Base-by-base conservation (phyloP, 92 coral and sea anemone genomes). In the Epizoanthus rinbou region DNA sequence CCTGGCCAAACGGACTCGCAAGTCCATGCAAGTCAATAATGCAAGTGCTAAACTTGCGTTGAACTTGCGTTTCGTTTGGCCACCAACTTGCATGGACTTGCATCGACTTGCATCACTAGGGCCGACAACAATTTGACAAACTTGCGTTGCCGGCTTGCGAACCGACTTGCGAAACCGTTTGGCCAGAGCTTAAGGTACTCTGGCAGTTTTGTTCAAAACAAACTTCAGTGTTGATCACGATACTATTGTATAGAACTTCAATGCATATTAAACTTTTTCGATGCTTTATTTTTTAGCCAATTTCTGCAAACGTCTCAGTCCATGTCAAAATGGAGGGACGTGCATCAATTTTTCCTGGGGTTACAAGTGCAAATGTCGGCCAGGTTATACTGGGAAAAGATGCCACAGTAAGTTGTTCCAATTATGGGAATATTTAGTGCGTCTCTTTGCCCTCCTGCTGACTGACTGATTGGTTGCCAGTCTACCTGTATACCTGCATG, bases 271-370 rank as follows among this genome's bases (percentile, higher is more conserved):
- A 33, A 69, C 35, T 18, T 13, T 0, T 5, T 69, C 9, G 9
- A 33, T 4, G 17, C 41, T 10, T 11, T 35, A 33, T 10, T 33
- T 67, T 69, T 3, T n/a, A 69, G 74, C 53, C 53, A 69, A 69
- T 15, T 69, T 15, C 74, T 69, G 74, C 74, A 33, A 69, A 39
- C 74, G 45, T 50, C n/a, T 69, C 74, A 33, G 15, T 43, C 74
- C 74, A 15, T 69, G 74, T 37, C 45, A 37, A 50, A 69, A 69
- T 69, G 74, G 74, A 2, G 74, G 74, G 3, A 69, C 74, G 18
- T 69, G 74, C 52, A 18, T 69, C 50, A 69, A 69, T 69, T 39
- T 69, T 43, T 21, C 22, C 74, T 31, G 15, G 15, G 74, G 74
- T n/a, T 69, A n/a, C 23, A 16, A 69, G 7, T 69, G 74, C 74